These are phyloP conservation scores for Gila orcuttii DNA, from an alignment of 2,113 vertebrate species.

Conservation along the genomic window DNA sequence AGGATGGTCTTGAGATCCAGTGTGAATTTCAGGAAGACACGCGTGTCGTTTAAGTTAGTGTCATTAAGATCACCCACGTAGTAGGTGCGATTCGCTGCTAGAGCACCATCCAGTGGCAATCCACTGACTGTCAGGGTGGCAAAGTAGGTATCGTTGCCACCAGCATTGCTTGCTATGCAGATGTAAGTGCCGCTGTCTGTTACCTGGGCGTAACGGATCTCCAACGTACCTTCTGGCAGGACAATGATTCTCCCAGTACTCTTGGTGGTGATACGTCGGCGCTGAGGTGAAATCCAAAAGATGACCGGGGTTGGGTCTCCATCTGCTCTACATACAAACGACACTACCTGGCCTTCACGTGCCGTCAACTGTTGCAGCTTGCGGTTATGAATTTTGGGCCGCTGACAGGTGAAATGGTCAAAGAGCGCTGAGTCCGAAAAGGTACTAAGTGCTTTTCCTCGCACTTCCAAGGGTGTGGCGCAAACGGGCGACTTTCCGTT, in stretches of 20 bases:
- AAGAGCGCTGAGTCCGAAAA: slow-evolving; percentile 92
- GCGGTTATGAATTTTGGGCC: slow-evolving; percentile 92
- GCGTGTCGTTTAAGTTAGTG: slow-evolving; percentile 88
- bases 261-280: slow-evolving; percentile 84
- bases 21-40: slow-evolving; percentile 88
- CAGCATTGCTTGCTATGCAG: slow-evolving; percentile 96
- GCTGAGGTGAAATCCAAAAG: slow-evolving; percentile 93
- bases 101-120: slow-evolving; percentile 71
- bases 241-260: slow-evolving; percentile 82
- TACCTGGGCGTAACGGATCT: slow-evolving; percentile 86
- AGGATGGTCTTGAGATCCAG: slow-evolving; percentile 96
- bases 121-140: slow-evolving; percentile 89
- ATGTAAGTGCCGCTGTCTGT: slow-evolving; percentile 97
- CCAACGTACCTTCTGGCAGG: slow-evolving; percentile 87
- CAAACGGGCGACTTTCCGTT: slow-evolving; percentile 88
- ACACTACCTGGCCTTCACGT: slow-evolving; percentile 85
- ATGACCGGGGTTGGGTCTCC: slow-evolving; percentile 89
- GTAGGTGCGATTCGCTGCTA: slow-evolving; percentile 80
- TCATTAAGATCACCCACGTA: slow-evolving; percentile 85
- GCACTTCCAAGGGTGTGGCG: slow-evolving; percentile 83
- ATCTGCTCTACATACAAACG: slow-evolving; percentile 89
- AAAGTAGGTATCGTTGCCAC: slow-evolving; percentile 96
- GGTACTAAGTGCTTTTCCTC: slow-evolving; percentile 83
- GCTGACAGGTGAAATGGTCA: slow-evolving; percentile 94
- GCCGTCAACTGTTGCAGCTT: slow-evolving; percentile 87